Base-by-base conservation (phyloP, 1,140 invertebrate genomes). In the Drosophila arawakana region DNA sequence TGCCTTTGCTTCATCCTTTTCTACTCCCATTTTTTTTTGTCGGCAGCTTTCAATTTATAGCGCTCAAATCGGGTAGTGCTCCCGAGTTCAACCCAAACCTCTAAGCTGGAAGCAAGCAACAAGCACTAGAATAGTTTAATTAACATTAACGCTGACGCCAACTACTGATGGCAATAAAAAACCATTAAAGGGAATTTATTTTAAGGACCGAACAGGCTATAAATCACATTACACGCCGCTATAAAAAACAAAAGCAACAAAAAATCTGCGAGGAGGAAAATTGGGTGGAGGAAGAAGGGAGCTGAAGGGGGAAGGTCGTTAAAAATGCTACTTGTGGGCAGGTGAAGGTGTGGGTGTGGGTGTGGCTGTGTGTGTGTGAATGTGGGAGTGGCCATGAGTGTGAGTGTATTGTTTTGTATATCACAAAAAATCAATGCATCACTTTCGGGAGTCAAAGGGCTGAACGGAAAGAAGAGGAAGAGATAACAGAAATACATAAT, bases 131-230 rank as follows among this genome's bases (percentile, higher is more conserved):
- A 89, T 88, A 88, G 83, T 88, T 88, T 88, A 89, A 88, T 88
- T 88, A 88, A 88, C 83, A 88, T 88, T 88, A 88, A 83, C 83
- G 83, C 83, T 83, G 83, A 86, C 81, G 75, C 71, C 81, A 66
- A 84, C 82, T 88, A 86, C 83, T 86, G 76, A 83, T 78, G 83
- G 83, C 83, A 86, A 88, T 86, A 86, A 88, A 88, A 88, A 89
- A 88, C 80, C 83, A 88, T 88, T 88, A 88, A 83, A 88, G 78
- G 84, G 83, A 88, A 88, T 88, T 88, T 89, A 88, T 80, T 88
- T 88, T 88, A 88, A 88, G 83, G 77, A 88, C 83, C 83, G 80
- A 83, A 80, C 83, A 74, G 84, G 80, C 83, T 80, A 89, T 88
- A 88, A 88, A 88, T 88, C 83, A 88, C 83, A 88, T 88, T 88